A percentile compares a stretch with the other conserved stretches of the same genome.
These are phyloP conservation scores for Venusia cambrica DNA, from an alignment of 2,888 invertebrate species.

Conservation along the genomic window DNA sequence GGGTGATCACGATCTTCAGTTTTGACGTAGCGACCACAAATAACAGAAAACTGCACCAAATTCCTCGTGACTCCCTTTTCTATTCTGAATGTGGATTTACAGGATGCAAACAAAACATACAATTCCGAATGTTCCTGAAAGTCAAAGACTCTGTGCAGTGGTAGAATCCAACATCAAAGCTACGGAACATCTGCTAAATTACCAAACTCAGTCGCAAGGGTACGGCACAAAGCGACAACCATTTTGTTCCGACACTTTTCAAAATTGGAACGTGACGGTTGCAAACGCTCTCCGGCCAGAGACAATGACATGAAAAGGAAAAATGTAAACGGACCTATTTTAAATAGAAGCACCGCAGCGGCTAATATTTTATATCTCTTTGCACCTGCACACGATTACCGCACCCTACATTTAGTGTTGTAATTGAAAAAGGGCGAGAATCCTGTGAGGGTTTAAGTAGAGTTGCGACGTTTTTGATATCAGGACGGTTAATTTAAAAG, in stretches of 20 bases:
- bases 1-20: no score
- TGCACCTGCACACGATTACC: slow-evolving; percentile 42
- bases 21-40: no score
- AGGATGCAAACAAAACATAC: slow-evolving; percentile 9
- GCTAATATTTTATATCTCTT: slow-evolving; percentile 64
- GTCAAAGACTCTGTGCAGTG: slow-evolving; percentile 28
- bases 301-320: slow-evolving; percentile 81
- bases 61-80: no score
- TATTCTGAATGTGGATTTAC: not conserved
- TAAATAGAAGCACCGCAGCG: slow-evolving; percentile 65
- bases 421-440: slow-evolving; percentile 39
- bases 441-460: slow-evolving; percentile 38
- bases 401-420: slow-evolving; percentile 19
- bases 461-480: slow-evolving; percentile 52
- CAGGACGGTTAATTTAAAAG: slow-evolving; percentile 76
- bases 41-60: no score
- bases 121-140: slow-evolving; percentile 18
- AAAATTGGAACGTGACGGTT: slow-evolving; percentile 82
- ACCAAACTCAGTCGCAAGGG: slow-evolving; percentile 65
- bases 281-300: slow-evolving; percentile 76
- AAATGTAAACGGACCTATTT: slow-evolving; percentile 80
- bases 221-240: slow-evolving; percentile 72
- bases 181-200: slow-evolving; percentile 72
- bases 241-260: slow-evolving; percentile 81
- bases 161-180: slow-evolving; percentile 58